Evolutionary conservation across 2,113 vertebrate species (phyloP), one percentile per base, ranked within the genome.

Genomic region (Calidris pygmaea): DNA sequence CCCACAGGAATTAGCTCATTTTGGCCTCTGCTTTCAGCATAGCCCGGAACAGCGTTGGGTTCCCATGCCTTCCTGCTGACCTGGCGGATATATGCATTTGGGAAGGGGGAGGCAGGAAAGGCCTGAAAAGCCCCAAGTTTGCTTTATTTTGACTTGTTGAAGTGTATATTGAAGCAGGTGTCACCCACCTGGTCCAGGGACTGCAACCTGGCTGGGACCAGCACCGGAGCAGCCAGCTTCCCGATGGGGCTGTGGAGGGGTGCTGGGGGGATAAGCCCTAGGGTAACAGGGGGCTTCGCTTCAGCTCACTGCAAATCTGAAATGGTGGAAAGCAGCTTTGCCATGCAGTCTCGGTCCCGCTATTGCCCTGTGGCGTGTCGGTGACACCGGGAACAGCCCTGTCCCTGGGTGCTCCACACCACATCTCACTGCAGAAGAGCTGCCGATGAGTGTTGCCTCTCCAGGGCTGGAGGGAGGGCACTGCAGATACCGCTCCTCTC

Each of bases 51-150:
- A 53, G 1, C 21, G 0, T 10, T 24, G 47, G 15, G 32, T 29
- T 82, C 74, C 67, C 13, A 0, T n/a, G 84, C n/a, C 63, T 72
- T 41, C 56, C 37, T 45, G 58, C 66, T 85, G 66, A 50, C 66
- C 78, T 41, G 16, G 9, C 3, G 1, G 78, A 59, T 37, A 3
- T 0, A 23, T 0, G 0, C 41, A 5, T 21, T 53, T 0, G 2
- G 68, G 45, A 79, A 87, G 35, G 0, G 22, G 21, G 21, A 37
- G 48, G 9, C 80, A 87, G 90, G 85, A 81, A 71, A 43, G 26
- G 27, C 37, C 62, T 47, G 56, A 14, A 21, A 47, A 85, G 47
- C 14, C 65, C 47, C 66, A 37, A 0, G 35, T 23, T 82, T 59
- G 62, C 37, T 43, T 77, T 23, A 1, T 17, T 89, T 81, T 80